Conservation (phyloP, 1,140 invertebrate genomes). For the Diuraphis noxia region DNA sequence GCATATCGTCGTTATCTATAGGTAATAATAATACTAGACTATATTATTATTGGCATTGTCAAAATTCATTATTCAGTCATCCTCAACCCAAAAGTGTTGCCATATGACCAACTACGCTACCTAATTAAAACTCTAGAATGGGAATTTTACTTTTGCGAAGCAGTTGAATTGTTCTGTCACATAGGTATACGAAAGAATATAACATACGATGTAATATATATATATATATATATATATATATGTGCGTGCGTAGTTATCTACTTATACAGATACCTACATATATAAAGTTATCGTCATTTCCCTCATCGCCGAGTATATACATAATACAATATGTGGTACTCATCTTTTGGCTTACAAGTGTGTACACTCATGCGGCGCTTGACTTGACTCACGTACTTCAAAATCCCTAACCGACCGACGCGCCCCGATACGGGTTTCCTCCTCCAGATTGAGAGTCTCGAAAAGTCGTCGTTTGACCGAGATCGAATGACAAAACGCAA, state of each 20-base stretch:
- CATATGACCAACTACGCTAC: too few species aligned
- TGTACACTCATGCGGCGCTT: background rate
- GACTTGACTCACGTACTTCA: background rate
- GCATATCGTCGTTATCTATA: background rate
- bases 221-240: too few species aligned
- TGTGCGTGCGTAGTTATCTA: background rate
- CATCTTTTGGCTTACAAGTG: background rate
- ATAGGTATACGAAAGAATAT: background rate
- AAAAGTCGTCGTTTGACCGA: conserved; percentile 36
- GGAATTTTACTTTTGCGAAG: background rate
- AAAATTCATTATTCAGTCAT: background rate
- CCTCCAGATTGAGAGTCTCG: background rate
- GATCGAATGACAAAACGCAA: conserved; percentile 34
- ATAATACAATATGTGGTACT: background rate
- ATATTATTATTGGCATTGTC: background rate
- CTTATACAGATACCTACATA: too few species aligned
- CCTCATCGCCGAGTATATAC: background rate
- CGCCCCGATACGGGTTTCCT: background rate
- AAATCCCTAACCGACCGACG: background rate
- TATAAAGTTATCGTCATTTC: background rate
- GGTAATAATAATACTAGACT: background rate
- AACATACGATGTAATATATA: background rate
- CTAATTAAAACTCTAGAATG: background rate
- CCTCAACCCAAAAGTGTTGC: too few species aligned
- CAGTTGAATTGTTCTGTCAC: background rate